phyloP scores from a whole-genome alignment of 2,888 invertebrate species.

The Andrena minutula region DNA sequence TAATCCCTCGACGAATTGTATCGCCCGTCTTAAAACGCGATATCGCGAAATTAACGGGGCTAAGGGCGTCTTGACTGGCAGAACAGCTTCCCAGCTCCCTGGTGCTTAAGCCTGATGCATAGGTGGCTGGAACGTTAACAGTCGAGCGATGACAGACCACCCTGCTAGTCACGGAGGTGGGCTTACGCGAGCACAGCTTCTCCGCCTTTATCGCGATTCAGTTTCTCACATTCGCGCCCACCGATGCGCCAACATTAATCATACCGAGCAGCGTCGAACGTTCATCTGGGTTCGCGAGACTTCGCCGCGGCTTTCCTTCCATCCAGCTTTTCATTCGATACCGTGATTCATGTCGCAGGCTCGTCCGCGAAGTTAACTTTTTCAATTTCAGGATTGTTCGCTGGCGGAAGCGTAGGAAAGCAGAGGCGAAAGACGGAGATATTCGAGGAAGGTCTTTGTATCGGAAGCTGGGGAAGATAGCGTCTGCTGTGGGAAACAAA shows the following conservation, averaged over 20 bases:
- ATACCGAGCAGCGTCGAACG: neutral
- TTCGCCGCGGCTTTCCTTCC: too few species aligned
- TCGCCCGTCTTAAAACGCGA: slow-evolving; percentile 30
- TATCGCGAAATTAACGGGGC: slow-evolving; percentile 48
- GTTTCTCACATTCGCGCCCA: slow-evolving; percentile 37
- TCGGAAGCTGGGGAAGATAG: too few species aligned
- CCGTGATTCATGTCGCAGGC: slow-evolving; percentile 17
- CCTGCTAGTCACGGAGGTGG: slow-evolving; percentile 22
- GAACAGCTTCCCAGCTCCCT: slow-evolving; percentile 23
- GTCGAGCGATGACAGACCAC: slow-evolving; percentile 58
- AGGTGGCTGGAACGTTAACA: slow-evolving; percentile 21
- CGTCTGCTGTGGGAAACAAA: too few species aligned
- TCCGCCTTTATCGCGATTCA: slow-evolving; percentile 24
- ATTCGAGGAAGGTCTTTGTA: neutral
- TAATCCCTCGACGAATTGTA: slow-evolving; percentile 43
- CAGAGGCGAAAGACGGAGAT: neutral
- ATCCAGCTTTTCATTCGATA: too few species aligned
- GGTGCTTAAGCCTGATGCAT: slow-evolving; percentile 53
- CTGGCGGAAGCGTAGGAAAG: neutral
- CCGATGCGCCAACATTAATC: slow-evolving; percentile 31
- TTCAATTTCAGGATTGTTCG: slow-evolving; percentile 20
- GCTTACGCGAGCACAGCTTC: slow-evolving; percentile 34
- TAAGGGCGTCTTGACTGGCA: slow-evolving; percentile 32
- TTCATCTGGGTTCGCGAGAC: neutral
- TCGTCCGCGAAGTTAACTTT: neutral